phyloP scores from a whole-genome alignment of 1,140 invertebrate genomes.

The Heliconius melpomene region DNA sequence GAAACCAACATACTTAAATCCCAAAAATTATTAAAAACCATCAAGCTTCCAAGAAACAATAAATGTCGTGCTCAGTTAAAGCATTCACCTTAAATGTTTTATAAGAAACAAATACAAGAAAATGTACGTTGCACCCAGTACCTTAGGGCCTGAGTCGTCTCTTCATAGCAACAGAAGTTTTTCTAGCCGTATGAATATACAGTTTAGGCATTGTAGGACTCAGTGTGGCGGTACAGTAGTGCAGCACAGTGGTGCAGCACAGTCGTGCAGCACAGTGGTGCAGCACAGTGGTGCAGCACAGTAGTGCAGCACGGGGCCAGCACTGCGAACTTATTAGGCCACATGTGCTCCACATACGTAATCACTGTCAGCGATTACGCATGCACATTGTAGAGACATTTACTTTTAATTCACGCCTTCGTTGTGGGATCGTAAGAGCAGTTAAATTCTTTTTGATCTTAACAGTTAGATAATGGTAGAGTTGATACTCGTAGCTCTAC shows the following conservation, averaged over 20 bases:
- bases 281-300: too few species aligned
- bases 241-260: too few species aligned
- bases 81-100: too few species aligned
- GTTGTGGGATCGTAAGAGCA: neutral
- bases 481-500: neutral
- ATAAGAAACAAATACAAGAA: too few species aligned
- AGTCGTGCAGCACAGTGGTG: too few species aligned
- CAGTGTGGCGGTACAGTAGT: neutral
- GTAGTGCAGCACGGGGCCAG: neutral
- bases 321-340: slow-evolving; percentile 30
- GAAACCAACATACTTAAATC: neutral
- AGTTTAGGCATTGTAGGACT: slow-evolving; percentile 38
- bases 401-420: slow-evolving; percentile 9
- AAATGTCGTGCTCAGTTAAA: too few species aligned
- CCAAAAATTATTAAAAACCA: neutral
- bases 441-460: slow-evolving; percentile 7
- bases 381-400: slow-evolving; percentile 5
- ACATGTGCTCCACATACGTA: slow-evolving; percentile 24
- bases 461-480: slow-evolving; percentile 10
- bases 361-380: slow-evolving; percentile 4
- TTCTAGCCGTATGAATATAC: slow-evolving; percentile 39
- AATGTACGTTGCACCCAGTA: neutral
- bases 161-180: slow-evolving; percentile 37
- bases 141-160: slow-evolving; percentile 24
- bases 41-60: too few species aligned